Evolutionary conservation across 2,888 invertebrate species (phyloP).

Genomic region (Sthenelais limicola): DNA sequence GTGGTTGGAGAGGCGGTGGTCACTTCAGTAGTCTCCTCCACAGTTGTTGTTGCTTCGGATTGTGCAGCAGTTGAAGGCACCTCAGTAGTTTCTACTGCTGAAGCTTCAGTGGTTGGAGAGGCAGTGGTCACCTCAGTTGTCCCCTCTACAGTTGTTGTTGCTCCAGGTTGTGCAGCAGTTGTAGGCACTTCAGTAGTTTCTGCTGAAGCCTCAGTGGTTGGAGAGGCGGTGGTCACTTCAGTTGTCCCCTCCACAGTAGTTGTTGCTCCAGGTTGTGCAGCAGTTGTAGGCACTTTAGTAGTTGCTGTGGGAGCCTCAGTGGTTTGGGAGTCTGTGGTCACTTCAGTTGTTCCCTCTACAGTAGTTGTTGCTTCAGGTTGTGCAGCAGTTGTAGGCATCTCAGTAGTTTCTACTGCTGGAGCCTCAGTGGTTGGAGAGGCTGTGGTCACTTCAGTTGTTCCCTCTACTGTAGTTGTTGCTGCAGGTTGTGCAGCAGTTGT

Average conservation of each 20-base stretch:
- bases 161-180: background rate
- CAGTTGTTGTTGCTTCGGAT: too few species aligned
- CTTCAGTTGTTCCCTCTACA: background rate
- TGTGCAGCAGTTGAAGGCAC: background rate
- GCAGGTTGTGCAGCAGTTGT: background rate
- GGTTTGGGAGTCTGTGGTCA: background rate
- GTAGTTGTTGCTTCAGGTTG: background rate
- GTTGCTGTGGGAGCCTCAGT: background rate
- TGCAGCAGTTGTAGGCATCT: background rate
- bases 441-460: background rate
- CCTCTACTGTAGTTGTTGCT: background rate
- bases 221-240: background rate
- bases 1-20: too few species aligned
- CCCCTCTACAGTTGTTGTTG: background rate
- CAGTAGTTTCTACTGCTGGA: background rate
- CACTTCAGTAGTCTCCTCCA: too few species aligned
- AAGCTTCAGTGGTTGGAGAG: background rate
- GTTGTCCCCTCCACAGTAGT: background rate
- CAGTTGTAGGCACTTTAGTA: too few species aligned
- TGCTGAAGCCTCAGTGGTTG: too few species aligned
- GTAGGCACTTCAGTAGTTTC: background rate
- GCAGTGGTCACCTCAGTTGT: background rate
- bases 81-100: background rate
- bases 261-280: too few species aligned
- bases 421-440: background rate